These are phyloP conservation scores for Rhinella marina DNA, from an alignment of 2,797 vertebrate species.

Conservation along the genomic window DNA sequence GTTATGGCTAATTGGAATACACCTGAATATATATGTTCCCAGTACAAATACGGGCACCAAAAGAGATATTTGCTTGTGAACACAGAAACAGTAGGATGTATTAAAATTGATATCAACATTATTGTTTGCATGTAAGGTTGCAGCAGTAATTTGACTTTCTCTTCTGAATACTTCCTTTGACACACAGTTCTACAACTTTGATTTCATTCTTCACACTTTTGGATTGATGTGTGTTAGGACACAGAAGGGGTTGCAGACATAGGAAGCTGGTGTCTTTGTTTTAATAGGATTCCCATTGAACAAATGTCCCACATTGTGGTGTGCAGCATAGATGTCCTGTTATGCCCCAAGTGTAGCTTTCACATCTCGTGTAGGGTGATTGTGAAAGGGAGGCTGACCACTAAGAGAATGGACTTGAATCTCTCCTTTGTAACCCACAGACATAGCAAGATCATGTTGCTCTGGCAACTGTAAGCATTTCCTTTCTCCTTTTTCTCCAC, in stretches of 20 bases:
- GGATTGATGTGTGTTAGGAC: conserved; percentile 19
- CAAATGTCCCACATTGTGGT: conserved; percentile 61
- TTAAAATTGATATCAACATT: background rate
- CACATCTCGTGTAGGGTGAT: conserved; percentile 64
- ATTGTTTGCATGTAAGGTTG: background rate
- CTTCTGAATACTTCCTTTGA: conserved; percentile 9
- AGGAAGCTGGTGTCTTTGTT: conserved; percentile 1
- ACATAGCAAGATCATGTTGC: conserved; percentile 74
- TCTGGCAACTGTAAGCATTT: conserved; percentile 77
- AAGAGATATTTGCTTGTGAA: background rate
- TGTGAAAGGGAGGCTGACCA: conserved; percentile 59
- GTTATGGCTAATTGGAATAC: too few relatives aligned
- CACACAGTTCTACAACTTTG: background rate
- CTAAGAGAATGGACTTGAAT: conserved; percentile 71
- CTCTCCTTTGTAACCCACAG: conserved; percentile 75
- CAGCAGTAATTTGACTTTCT: background rate
- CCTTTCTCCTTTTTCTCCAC: conserved; percentile 66
- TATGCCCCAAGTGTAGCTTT: conserved; percentile 50
- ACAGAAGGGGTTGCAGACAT: background rate
- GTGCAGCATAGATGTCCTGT: conserved; percentile 54
- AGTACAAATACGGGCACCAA: background rate
- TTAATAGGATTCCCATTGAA: conserved; percentile 33
- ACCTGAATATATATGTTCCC: background rate
- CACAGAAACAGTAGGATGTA: background rate
- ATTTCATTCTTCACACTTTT: background rate